Percentiles rank a stretch among this genome's conserved stretches.
Evolutionary conservation across 1,140 invertebrate genomes (phyloP).

Genomic region (Cherax quadricarinatus): DNA sequence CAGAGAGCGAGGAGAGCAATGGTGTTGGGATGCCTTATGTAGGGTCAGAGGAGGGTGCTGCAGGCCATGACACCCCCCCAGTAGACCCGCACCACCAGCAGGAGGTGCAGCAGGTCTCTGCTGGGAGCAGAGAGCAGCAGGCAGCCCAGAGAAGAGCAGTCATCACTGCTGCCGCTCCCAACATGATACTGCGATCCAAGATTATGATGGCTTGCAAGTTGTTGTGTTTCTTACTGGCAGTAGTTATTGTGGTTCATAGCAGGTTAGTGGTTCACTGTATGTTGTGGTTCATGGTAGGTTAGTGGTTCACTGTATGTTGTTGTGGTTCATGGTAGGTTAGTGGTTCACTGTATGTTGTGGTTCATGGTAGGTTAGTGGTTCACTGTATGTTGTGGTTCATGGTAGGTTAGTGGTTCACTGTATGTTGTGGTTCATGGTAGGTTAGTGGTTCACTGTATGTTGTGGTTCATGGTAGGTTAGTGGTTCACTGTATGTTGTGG

Average conservation of each 20-base stretch:
- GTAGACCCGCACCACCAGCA: not conserved
- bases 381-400: too few relatives aligned
- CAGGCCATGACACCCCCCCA: constrained; percentile 11
- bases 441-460: too few relatives aligned
- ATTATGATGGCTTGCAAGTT: constrained; percentile 52
- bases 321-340: too few relatives aligned
- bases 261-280: constrained; percentile 17
- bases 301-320: too few relatives aligned
- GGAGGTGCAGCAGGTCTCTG: not conserved
- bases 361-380: too few relatives aligned
- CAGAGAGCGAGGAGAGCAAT: constrained; percentile 27
- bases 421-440: too few relatives aligned
- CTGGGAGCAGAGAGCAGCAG: constrained; percentile 25
- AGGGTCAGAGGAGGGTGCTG: constrained; percentile 41
- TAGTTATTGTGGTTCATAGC: constrained; percentile 50
- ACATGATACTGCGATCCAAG: not conserved
- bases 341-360: too few relatives aligned
- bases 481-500: too few relatives aligned
- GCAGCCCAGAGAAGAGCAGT: not conserved
- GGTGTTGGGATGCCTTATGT: constrained; percentile 65
- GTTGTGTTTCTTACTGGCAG: constrained; percentile 22
- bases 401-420: too few relatives aligned
- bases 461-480: too few relatives aligned
- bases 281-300: too few relatives aligned
- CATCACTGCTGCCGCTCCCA: not conserved